Evolutionary conservation across 2,888 invertebrate species (phyloP).

Genomic region (Arge pagana): DNA sequence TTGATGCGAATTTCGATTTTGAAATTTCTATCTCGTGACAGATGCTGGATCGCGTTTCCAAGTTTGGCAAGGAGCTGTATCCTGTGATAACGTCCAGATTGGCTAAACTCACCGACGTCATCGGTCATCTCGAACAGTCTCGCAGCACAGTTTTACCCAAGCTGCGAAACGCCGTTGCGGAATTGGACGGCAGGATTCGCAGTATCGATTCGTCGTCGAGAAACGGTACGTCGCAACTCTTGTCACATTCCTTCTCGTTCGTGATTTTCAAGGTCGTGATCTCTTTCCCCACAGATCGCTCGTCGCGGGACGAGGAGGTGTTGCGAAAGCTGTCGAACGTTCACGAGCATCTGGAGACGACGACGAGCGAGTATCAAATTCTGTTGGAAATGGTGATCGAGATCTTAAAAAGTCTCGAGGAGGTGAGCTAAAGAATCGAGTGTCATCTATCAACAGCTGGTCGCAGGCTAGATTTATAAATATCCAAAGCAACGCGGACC

Average conservation of each 20-base stretch:
- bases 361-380: constrained; percentile 73
- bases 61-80: constrained; percentile 75
- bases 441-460: constrained; percentile 1
- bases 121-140: constrained; percentile 64
- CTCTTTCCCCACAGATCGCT: constrained; percentile 55
- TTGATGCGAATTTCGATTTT: not conserved
- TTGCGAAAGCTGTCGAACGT: constrained; percentile 69
- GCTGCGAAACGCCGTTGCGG: constrained; percentile 66
- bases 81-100: constrained; percentile 72
- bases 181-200: constrained; percentile 71
- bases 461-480: constrained; percentile 15
- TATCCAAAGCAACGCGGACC: constrained; percentile 26
- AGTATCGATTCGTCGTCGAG: constrained; percentile 69
- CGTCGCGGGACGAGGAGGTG: constrained; percentile 65
- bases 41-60: constrained; percentile 70
- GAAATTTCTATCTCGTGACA: constrained; percentile 48
- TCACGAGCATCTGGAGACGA: constrained; percentile 68
- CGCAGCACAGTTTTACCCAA: constrained; percentile 64
- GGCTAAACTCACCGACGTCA: constrained; percentile 64
- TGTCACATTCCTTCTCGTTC: constrained; percentile 39
- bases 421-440: constrained; percentile 54
- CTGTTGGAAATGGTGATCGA: constrained; percentile 72
- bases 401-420: constrained; percentile 70
- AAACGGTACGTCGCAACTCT: no score
- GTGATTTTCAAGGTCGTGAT: no score